A percentile compares a stretch with the other conserved stretches of the same genome.
phyloP scores from a whole-genome alignment of 2,113 vertebrate species.

The Tetraodon nigroviridis region DNA sequence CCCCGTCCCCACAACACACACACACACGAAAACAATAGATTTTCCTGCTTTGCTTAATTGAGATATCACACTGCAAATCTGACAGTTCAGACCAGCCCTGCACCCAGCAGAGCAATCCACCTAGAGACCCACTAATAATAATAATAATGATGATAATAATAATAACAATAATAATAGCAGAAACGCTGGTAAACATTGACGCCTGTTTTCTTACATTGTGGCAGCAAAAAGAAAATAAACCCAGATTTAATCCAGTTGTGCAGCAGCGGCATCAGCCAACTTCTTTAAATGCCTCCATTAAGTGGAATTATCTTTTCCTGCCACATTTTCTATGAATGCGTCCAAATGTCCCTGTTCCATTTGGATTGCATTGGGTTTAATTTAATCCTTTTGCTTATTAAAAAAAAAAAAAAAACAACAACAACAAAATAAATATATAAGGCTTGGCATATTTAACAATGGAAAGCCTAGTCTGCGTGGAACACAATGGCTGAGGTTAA shows the following conservation, averaged over 20 bases:
- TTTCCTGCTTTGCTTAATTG: slow-evolving; percentile 71
- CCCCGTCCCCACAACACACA: slow-evolving; percentile 30
- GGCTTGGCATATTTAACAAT: slow-evolving; percentile 76
- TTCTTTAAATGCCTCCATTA: slow-evolving; percentile 75
- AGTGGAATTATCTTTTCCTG: slow-evolving; percentile 78
- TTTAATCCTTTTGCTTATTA: slow-evolving; percentile 76
- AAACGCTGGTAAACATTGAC: slow-evolving; percentile 25
- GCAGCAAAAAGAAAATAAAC: slow-evolving; percentile 24
- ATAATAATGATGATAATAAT: slow-evolving; percentile 17
- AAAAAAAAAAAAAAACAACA: slow-evolving; percentile 36
- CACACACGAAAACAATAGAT: slow-evolving; percentile 69
- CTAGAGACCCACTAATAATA: slow-evolving; percentile 17
- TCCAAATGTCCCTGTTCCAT: slow-evolving; percentile 74
- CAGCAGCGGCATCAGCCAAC: slow-evolving; percentile 61
- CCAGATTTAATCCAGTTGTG: slow-evolving; percentile 64
- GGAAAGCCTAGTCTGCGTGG: slow-evolving; percentile 64
- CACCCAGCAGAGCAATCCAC: slow-evolving; percentile 21
- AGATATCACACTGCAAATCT: slow-evolving; percentile 75
- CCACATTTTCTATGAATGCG: slow-evolving; percentile 75
- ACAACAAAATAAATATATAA: slow-evolving; percentile 43
- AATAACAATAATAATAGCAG: slow-evolving; percentile 3
- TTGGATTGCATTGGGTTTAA: slow-evolving; percentile 74
- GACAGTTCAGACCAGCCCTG: slow-evolving; percentile 69
- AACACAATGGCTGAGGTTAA: slow-evolving; percentile 77
- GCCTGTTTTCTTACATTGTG: slow-evolving; percentile 32